phyloP scores from a whole-genome alignment of 2,888 invertebrate species.

The Tetanocera ferruginea region DNA sequence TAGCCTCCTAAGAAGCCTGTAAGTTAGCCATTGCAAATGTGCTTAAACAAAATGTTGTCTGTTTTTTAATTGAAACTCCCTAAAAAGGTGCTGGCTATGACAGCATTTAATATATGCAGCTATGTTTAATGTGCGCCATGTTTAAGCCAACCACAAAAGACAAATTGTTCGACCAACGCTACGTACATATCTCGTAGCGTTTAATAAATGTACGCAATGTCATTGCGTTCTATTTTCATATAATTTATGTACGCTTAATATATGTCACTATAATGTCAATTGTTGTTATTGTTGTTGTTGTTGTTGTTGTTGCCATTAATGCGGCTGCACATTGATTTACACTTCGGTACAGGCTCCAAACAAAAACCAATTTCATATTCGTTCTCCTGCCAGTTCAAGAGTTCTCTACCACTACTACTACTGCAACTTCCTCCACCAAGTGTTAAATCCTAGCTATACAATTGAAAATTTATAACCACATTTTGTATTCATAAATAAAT shows the following conservation, averaged over 20 bases:
- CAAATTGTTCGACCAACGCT: constrained; percentile 10
- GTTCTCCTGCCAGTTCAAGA: too few relatives aligned
- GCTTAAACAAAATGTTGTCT: too few relatives aligned
- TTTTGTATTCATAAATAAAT: constrained; percentile 31
- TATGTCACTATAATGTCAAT: constrained; percentile 33
- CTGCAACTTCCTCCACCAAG: too few relatives aligned
- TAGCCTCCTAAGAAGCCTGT: too few relatives aligned
- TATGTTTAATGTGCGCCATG: not conserved
- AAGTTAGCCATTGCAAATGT: too few relatives aligned
- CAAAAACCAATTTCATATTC: not conserved
- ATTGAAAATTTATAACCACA: constrained; percentile 23
- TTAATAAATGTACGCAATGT: constrained; percentile 15
- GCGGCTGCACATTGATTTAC: constrained; percentile 33
- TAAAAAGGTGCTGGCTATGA: not conserved
- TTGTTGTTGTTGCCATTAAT: constrained; percentile 7
- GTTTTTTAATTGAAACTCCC: not conserved
- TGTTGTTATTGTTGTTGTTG: not conserved
- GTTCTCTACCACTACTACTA: too few relatives aligned
- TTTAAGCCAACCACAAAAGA: constrained; percentile 7
- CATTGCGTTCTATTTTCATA: constrained; percentile 7
- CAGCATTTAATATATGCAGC: not conserved
- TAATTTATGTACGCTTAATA: constrained; percentile 36
- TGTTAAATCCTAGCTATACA: not conserved
- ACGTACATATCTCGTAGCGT: not conserved
- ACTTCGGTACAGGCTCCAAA: constrained; percentile 8